phyloP scores from a whole-genome alignment of 2,888 invertebrate genomes.

The Hemicrepidius hirtus region DNA sequence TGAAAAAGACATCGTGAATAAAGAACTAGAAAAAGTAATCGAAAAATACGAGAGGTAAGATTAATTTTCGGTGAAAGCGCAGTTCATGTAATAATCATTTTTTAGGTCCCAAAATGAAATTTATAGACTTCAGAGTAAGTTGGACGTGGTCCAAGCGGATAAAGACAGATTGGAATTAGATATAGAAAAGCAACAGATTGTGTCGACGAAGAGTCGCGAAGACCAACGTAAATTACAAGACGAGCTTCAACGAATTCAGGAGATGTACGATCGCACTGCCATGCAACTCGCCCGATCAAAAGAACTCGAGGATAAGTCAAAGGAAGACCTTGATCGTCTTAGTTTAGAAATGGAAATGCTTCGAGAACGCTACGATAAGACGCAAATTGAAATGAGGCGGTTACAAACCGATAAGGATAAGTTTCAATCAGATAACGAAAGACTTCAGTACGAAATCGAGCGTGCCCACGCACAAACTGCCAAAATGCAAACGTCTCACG shows the following conservation, averaged over 20 bases:
- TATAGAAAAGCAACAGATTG: slow-evolving; percentile 87
- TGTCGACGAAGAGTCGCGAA: slow-evolving; percentile 87
- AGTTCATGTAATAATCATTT: slow-evolving; percentile 54
- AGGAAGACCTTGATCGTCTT: slow-evolving; percentile 86
- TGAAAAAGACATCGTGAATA: slow-evolving; percentile 90
- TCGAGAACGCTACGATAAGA: slow-evolving; percentile 91
- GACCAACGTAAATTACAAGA: slow-evolving; percentile 92
- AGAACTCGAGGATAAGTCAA: slow-evolving; percentile 93
- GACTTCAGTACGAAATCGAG: slow-evolving; percentile 90
- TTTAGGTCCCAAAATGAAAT: slow-evolving; percentile 91
- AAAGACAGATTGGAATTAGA: slow-evolving; percentile 90
- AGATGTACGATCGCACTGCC: slow-evolving; percentile 91
- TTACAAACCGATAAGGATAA: slow-evolving; percentile 91
- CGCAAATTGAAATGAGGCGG: slow-evolving; percentile 88
- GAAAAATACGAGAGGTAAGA: slow-evolving; percentile 92
- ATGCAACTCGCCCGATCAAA: slow-evolving; percentile 90
- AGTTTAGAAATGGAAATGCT: slow-evolving; percentile 90
- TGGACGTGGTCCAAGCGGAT: slow-evolving; percentile 91
- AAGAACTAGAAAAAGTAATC: slow-evolving; percentile 93
- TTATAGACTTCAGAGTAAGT: slow-evolving; percentile 90
- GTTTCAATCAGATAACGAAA: slow-evolving; percentile 87
- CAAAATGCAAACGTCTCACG: slow-evolving; percentile 89
- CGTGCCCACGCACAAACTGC: slow-evolving; percentile 89
- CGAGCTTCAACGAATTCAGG: slow-evolving; percentile 88
- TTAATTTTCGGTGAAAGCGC: slow-evolving; percentile 18